Evolutionary conservation across 2,888 invertebrate species (phyloP), one percentile per base, ranked within the genome.

Genomic region (Apeira syringaria): DNA sequence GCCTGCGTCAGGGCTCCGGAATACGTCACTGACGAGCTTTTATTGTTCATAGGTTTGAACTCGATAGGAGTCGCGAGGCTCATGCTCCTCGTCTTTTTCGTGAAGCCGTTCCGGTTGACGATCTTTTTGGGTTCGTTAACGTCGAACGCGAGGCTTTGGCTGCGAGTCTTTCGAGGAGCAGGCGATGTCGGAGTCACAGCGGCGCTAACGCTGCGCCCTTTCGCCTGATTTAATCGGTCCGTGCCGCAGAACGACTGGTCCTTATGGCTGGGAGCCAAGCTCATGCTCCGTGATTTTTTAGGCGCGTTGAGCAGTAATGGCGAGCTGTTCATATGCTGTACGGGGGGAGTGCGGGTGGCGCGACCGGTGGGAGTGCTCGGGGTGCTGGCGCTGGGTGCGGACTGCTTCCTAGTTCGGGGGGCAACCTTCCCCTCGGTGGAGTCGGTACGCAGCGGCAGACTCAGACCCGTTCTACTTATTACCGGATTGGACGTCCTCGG

Each of bases 281-380:
- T 89, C 84, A 80, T 82, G 64, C 86, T 87, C 15, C 86, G 68
- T 1, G 86, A 80, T 46, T 89, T 89, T 56, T 88, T 89, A n/a
- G 86, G 80, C 3, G 68, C 50, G 42, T 61, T 69, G 7, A 58
- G 20, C 29, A 68, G 53, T 3, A 64, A 52, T 30, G 68, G 56
- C 17, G 78, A 61, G 6, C 80, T 71, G 53, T 82, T 84, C 31
- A 69, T 69, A 34, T 72, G 56, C 31, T 83, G 78, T 7, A 49
- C 64, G 5, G 76, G 78, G 20, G 84, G 85, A 1, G 85, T 81
- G 25, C 76, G 64, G 9, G 62, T 64, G 9, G 78, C 57, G 38
- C 80, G 56, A 47, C 71, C 68, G 44, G 72, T 73, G 18, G 79
- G 77, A 5, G 79, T 76, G 65, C 45, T 68, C 26, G 84, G 84